A percentile compares a stretch with the other conserved stretches of the same genome.
These are phyloP conservation scores for Neoniphon sammara DNA, from an alignment of 2,797 vertebrate species.

Conservation along the genomic window DNA sequence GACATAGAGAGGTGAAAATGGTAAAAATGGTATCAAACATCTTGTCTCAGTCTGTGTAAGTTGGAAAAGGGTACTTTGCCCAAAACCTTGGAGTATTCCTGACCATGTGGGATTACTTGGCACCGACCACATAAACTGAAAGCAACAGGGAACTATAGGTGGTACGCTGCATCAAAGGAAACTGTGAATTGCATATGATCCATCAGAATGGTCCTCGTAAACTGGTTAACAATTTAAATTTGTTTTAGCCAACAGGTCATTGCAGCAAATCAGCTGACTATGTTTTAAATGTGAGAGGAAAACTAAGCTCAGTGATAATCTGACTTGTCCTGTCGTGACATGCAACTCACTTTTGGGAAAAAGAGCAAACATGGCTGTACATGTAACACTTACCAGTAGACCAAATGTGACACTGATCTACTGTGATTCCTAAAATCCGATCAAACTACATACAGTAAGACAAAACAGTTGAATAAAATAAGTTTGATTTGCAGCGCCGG, in stretches of 20 bases:
- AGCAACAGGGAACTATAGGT: conserved; percentile 29
- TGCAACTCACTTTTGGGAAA: conserved; percentile 22
- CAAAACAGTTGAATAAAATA: conserved; percentile 44
- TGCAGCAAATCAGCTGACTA: conserved; percentile 20
- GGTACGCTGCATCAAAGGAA: conserved; percentile 41
- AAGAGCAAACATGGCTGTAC: conserved; percentile 38
- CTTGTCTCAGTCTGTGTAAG: no score
- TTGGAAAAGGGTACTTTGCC: no score
- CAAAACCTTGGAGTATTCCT: background rate
- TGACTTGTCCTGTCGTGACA: background rate
- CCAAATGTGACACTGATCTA: conserved; percentile 1
- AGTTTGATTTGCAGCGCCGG: conserved; percentile 51
- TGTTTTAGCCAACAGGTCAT: conserved; percentile 34
- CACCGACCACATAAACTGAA: conserved; percentile 45
- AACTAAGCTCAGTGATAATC: background rate
- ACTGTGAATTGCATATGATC: conserved; percentile 44
- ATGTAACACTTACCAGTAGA: background rate
- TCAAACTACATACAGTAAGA: conserved; percentile 51
- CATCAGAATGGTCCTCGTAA: conserved; percentile 49
- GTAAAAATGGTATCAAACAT: no score
- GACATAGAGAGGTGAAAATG: no score
- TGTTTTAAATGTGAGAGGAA: conserved; percentile 25
- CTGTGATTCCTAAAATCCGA: conserved; percentile 31
- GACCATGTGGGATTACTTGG: conserved; percentile 47
- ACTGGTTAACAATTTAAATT: conserved; percentile 49